A percentile compares a stretch with the other conserved stretches of the same genome.
These are phyloP conservation scores for Pseudoatta argentina DNA, from an alignment of 1,140 invertebrate genomes.

Conservation along the genomic window DNA sequence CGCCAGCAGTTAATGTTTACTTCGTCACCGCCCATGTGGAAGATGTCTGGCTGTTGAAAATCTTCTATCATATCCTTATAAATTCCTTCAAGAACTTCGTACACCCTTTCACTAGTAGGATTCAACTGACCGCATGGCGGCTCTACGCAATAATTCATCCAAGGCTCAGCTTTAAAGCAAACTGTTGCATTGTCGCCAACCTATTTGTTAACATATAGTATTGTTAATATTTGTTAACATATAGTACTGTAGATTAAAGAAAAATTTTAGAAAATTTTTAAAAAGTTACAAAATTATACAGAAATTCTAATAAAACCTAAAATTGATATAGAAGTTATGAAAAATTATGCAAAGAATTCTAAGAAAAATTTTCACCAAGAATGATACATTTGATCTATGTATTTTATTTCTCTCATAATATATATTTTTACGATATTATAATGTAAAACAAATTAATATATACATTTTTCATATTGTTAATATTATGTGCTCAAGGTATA, in stretches of 20 bases:
- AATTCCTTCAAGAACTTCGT: constrained; percentile 91
- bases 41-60: constrained; percentile 90
- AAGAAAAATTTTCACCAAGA: no score
- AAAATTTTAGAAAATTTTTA: background rate
- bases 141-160: constrained; percentile 92
- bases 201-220: constrained; percentile 61
- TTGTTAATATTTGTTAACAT: background rate
- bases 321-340: no score
- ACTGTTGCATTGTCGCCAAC: constrained; percentile 84
- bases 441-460: no score
- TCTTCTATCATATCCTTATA: constrained; percentile 89
- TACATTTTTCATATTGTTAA: no score
- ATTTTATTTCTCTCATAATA: no score
- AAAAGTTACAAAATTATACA: no score
- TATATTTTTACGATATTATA: no score
- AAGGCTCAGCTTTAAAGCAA: constrained; percentile 90
- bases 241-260: background rate
- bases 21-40: constrained; percentile 96
- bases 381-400: no score
- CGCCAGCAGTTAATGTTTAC: constrained; percentile 93
- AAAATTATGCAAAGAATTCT: no score
- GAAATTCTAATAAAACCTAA: no score
- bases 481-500: no score
- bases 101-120: constrained; percentile 91
- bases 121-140: constrained; percentile 95